Conservation (phyloP, 2,888 invertebrate genomes). For the Limnephilus auricula region DNA sequence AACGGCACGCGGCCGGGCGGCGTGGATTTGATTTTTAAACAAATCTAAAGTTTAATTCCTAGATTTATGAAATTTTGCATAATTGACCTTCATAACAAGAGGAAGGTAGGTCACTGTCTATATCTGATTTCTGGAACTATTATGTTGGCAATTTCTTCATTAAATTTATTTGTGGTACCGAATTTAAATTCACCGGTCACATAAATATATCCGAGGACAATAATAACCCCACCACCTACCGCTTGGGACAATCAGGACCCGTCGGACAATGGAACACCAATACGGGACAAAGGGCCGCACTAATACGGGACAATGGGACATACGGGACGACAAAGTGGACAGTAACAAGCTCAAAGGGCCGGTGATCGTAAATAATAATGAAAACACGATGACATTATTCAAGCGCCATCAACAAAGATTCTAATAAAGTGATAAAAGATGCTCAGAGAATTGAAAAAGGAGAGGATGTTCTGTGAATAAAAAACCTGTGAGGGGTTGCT, state of each 20-base stretch:
- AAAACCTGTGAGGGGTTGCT: too few relatives aligned
- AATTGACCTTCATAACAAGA: too few relatives aligned
- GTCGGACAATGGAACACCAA: neutral
- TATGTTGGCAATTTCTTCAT: neutral
- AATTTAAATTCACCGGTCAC: neutral
- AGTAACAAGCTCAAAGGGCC: constrained; percentile 24
- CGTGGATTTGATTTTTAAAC: too few relatives aligned
- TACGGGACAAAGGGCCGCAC: neutral
- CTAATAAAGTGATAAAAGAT: neutral
- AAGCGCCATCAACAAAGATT: neutral
- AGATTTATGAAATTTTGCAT: too few relatives aligned
- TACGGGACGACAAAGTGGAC: constrained; percentile 1
- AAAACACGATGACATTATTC: neutral
- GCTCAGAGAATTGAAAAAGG: too few relatives aligned
- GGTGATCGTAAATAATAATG: constrained; percentile 26
- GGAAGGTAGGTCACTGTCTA: too few relatives aligned
- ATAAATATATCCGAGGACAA: neutral
- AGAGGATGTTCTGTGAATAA: too few relatives aligned
- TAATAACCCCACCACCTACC: neutral
- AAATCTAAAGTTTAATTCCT: too few relatives aligned
- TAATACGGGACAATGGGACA: constrained; percentile 2
- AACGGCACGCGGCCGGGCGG: too few relatives aligned
- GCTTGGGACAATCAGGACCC: neutral
- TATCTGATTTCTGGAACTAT: neutral
- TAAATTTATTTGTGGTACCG: neutral